Conservation (phyloP, 35 echinoderm and acorn worm genomes). For the Lytechinus variegatus region DNA sequence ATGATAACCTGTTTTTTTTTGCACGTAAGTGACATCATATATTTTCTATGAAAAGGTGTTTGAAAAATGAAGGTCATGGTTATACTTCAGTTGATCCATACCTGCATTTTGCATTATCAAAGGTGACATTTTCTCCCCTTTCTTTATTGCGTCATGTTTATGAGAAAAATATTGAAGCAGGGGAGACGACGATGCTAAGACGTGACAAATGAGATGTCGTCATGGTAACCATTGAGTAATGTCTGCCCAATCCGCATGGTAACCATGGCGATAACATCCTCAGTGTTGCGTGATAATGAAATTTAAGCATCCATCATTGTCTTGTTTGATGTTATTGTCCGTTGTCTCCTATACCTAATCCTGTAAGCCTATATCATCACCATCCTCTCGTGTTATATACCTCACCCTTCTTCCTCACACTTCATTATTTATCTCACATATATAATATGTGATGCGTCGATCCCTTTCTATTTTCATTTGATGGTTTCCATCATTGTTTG, state of each 20-base stretch:
- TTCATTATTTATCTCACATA: too few relatives aligned
- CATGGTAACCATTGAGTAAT: neutral
- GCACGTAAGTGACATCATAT: too few relatives aligned
- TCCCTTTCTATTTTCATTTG: too few relatives aligned
- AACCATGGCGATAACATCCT: neutral
- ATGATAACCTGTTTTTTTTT: too few relatives aligned
- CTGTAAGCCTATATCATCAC: too few relatives aligned
- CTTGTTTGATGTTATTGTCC: neutral
- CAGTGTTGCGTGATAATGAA: neutral
- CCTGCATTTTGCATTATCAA: neutral
- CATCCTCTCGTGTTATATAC: too few relatives aligned
- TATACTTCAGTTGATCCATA: too few relatives aligned
- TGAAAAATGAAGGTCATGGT: too few relatives aligned
- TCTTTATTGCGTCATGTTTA: neutral
- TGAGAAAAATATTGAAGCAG: neutral
- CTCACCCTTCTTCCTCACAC: too few relatives aligned
- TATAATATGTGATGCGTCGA: too few relatives aligned
- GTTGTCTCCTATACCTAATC: neutral
- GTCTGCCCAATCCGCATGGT: neutral
- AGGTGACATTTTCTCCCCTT: neutral
- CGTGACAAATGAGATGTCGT: neutral
- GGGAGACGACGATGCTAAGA: neutral
- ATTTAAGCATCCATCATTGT: neutral
- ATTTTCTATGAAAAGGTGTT: too few relatives aligned
- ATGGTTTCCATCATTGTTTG: too few relatives aligned